Base-by-base conservation (phyloP, 2,888 invertebrate genomes). In the Lepidonotus clava region DNA sequence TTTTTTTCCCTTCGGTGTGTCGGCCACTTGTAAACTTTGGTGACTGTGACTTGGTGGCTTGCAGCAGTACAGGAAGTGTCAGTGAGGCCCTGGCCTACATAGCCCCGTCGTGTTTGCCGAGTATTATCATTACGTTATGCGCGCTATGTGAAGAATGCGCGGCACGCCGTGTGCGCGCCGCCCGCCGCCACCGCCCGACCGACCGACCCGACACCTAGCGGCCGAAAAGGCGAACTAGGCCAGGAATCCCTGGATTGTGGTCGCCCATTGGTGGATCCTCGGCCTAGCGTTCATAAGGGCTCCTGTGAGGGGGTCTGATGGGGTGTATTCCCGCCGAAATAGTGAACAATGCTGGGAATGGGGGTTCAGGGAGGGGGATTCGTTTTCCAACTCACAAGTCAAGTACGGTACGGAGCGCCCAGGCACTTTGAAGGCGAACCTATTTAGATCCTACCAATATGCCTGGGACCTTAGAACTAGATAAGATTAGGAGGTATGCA, bases 51-150 rank as follows among this genome's bases (percentile, higher is more conserved):
- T 51, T 11, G 51, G n/a, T n/a, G n/a, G 14, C 38, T 41, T 34
- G 21, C 38, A 1, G 34, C 4, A 76, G n/a, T 38, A 21, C 76
- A 80, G 80, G 80, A 80, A 80, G 80, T 80, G 76, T 76, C 40
- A n/a, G 18, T 6, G 4, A 1, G 40, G 34, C 6, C 6, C 46
- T 80, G 80, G 41, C 80, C 80, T 80, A 80, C 46, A 80, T 80
- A n/a, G 18, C n/a, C 46, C 21, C 41, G 24, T 28, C 46, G 18
- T 80, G 80, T 80, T 80, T 80, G 80, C 80, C 80, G 6, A 80
- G 80, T 80, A 66, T 84, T 84, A 84, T 84, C 84, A 66, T 40
- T 56, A 41, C 34, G 84, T 53, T 66, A 84, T 84, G 84, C 24
- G 5, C 8, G 67, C 36, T 34, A 38, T 41, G 66, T 66, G 61